Base-by-base conservation (phyloP, 2,888 invertebrate genomes). In the Drosophila meridiana region DNA sequence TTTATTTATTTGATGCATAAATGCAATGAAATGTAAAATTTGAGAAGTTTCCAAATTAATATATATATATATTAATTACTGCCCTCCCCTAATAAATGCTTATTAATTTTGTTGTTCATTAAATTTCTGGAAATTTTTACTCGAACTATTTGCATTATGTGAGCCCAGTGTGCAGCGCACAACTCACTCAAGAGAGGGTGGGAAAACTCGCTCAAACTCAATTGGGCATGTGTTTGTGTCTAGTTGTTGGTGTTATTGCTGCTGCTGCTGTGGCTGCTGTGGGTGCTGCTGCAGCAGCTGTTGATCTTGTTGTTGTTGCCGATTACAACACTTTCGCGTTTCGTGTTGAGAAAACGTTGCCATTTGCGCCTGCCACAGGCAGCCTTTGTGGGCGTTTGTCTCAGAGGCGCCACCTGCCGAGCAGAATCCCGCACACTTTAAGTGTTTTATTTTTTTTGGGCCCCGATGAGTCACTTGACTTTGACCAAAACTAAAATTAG, bases 401-500 rank as follows among this genome's bases (percentile, higher is more conserved):
- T 53, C 48, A 47, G 47, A 42, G 72, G 68, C 82, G 85, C 82
- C 82, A 84, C 85, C 82, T 87, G 82, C 63, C 76, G 82, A 55
- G 28, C 53, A 82, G 57, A 53, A 62, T 76, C 53, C 38, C 55
- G 48, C 67, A 64, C 58, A 76, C 58, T 78, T 78, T 55, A 30
- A 53, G 57, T 34, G 47, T 59, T 50, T 30, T 30, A 2, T 42
- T 32, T 32, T n/a, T 66, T 70, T 14, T 63, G 68, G 68, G 58
- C 55, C 26, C 30, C 66, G 58, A 76, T 81, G 81, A 87, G 57
- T 87, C 86, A 87, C 89, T 83, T 90, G 86, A 90, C 86, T 87
- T 87, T 87, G 86, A 89, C 89, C 73, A 79, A 81, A 90, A 87
- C 86, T 87, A 87, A 87, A 87, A 73, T 87, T 90, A 87, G 87